Conservation (phyloP, 2,797 vertebrate genomes). For the Oryzias dopingdopingensis region DNA sequence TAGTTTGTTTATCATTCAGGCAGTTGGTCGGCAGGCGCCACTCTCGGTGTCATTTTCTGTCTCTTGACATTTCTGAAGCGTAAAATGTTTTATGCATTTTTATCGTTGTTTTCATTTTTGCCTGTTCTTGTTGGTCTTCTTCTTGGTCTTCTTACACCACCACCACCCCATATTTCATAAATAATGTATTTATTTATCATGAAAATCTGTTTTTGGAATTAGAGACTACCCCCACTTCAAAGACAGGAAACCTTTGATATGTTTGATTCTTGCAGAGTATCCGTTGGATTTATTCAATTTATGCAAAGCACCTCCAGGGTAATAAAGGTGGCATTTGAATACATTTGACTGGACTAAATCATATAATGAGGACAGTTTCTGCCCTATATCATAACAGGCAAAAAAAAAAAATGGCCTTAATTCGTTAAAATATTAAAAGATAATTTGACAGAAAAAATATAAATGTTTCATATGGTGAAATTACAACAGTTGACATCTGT, state of each 20-base stretch:
- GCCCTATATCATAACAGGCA: constrained; percentile 69
- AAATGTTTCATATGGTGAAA: constrained; percentile 61
- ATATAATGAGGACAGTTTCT: constrained; percentile 79
- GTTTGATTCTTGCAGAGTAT: constrained; percentile 81
- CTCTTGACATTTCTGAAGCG: constrained; percentile 78
- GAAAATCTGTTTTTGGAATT: constrained; percentile 86
- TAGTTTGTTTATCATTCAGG: constrained; percentile 72
- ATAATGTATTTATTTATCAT: constrained; percentile 87
- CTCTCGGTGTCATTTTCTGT: constrained; percentile 73
- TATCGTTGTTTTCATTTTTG: constrained; percentile 69
- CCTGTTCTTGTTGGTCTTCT: constrained; percentile 55
- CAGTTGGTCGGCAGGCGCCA: constrained; percentile 65
- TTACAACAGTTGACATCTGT: constrained; percentile 63
- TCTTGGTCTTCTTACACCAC: constrained; percentile 57
- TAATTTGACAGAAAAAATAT: constrained; percentile 68
- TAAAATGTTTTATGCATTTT: constrained; percentile 84
- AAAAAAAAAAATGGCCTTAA: constrained; percentile 56
- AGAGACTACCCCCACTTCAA: constrained; percentile 83
- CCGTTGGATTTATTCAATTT: constrained; percentile 83
- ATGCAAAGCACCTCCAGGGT: constrained; percentile 84
- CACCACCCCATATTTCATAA: constrained; percentile 75
- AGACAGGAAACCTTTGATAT: constrained; percentile 86
- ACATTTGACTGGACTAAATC: constrained; percentile 83
- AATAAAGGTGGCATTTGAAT: constrained; percentile 86
- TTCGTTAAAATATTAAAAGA: constrained; percentile 70